These are phyloP conservation scores for Aythya baeri DNA, from an alignment of 2,113 vertebrate genomes.

Conservation along the genomic window DNA sequence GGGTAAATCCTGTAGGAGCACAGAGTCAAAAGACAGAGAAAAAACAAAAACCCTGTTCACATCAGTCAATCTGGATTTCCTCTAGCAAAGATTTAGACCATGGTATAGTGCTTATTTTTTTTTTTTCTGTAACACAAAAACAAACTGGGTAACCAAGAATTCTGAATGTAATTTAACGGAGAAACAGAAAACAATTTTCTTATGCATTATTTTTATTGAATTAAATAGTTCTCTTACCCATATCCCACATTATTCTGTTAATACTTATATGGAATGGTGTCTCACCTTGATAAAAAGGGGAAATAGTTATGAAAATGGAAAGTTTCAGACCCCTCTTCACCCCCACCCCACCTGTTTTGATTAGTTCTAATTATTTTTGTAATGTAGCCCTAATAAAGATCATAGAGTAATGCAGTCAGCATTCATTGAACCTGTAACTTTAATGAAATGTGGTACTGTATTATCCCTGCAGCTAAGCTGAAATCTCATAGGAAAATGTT, in stretches of 20 bases:
- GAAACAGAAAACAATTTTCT: background rate
- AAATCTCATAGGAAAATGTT: constrained; percentile 51
- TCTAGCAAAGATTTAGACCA: background rate
- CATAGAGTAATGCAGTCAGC: background rate
- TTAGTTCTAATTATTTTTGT: constrained; percentile 50
- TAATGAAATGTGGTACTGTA: constrained; percentile 50
- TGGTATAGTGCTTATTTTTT: background rate
- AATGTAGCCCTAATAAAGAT: constrained; percentile 5
- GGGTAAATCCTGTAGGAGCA: background rate
- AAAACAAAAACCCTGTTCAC: background rate
- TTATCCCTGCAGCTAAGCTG: constrained; percentile 56
- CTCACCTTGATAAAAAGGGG: background rate
- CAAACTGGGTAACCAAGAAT: background rate
- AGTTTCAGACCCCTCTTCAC: background rate
- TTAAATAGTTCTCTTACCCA: background rate
- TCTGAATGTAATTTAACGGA: background rate
- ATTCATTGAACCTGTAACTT: constrained; percentile 60
- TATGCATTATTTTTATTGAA: background rate
- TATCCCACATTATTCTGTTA: background rate
- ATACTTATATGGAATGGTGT: background rate
- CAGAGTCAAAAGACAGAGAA: background rate
- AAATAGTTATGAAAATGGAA: background rate
- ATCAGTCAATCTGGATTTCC: background rate
- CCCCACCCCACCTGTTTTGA: background rate
- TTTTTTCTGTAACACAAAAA: background rate